These are phyloP conservation scores for Palloptera scutellata DNA, from an alignment of 2,888 invertebrate genomes.

Conservation along the genomic window DNA sequence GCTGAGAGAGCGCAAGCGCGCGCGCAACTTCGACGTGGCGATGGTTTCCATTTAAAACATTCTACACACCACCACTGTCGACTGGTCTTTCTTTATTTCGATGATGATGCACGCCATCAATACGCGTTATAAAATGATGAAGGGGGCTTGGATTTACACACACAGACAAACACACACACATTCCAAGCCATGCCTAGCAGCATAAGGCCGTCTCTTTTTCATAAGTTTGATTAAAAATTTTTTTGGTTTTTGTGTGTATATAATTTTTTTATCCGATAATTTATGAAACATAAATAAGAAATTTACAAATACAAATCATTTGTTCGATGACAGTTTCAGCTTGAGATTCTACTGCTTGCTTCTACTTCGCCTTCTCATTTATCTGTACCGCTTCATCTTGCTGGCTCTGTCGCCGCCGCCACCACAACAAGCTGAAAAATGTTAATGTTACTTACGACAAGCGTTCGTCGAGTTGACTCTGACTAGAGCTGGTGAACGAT, in stretches of 20 bases:
- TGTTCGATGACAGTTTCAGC: slow-evolving; percentile 59
- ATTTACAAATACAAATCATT: slow-evolving; percentile 62
- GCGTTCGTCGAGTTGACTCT: background rate
- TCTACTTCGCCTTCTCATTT: background rate
- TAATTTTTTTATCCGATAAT: slow-evolving; percentile 58
- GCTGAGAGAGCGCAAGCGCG: too few species aligned
- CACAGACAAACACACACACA: too few species aligned
- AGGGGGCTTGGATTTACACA: background rate
- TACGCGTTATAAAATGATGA: background rate
- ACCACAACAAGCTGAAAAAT: background rate
- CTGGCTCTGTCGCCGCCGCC: background rate
- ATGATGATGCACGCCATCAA: too few species aligned
- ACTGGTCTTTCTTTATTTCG: background rate
- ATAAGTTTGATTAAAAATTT: too few species aligned
- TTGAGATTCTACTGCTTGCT: slow-evolving; percentile 37
- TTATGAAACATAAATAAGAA: slow-evolving; percentile 63
- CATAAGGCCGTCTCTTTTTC: too few species aligned
- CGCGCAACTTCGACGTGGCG: too few species aligned
- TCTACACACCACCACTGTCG: too few species aligned
- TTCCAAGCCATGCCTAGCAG: too few species aligned
- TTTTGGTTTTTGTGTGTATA: background rate
- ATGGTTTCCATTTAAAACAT: too few species aligned
- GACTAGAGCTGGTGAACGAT: background rate
- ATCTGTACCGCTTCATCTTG: background rate
- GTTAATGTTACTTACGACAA: background rate